Base-by-base conservation (phyloP, 2,797 vertebrate genomes). In the Holocentrus rufus region DNA sequence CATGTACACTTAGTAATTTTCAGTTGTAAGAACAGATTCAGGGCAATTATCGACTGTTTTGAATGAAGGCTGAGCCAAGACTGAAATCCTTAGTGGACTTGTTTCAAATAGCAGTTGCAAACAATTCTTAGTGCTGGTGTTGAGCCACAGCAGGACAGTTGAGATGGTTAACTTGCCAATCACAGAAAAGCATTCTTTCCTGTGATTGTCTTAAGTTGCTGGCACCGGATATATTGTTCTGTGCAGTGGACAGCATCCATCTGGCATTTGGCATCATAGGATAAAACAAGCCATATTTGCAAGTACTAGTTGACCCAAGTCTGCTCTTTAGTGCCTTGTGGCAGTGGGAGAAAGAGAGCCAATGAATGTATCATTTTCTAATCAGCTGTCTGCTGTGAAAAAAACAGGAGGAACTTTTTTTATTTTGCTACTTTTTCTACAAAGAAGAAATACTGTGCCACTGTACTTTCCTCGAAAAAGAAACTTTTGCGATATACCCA, bases 251-350 rank as follows among this genome's bases (percentile, higher is more conserved):
- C 53, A 1, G 4, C 0, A 1, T 57, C 54, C 44, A 10, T 59
- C 50, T 61, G 52, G 53, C 14, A 44, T 57, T 50, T 58, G 13
- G 58, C 22, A 31, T n/a, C n/a, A n/a, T n/a, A 78, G 34, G 44
- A n/a, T 3, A 69, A 71, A 69, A 73, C 5, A 87, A 87, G 80
- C 82, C 85, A 83, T 88, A 85, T 47, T 27, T 75, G 55, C 57
- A 68, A 49, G 61, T 68, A 53, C 79, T 82, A 31, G 25, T 65
- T 77, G 73, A 79, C 80, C 79, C 70, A 83, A 77, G 79, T 74
- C 81, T 84, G 77, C 61, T 52, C 54, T 79, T 61, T 86, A 89
- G 91, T 94, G 93, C 94, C 94, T 95, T 94, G 72, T 89, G 73
- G 78, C 79, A 86, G 82, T 68, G 81, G 72, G 86, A 81, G 70